A percentile compares a stretch with the other conserved stretches of the same genome.
Conservation (phyloP, 2,888 invertebrate genomes). For the Lumbricus terrestris region DNA sequence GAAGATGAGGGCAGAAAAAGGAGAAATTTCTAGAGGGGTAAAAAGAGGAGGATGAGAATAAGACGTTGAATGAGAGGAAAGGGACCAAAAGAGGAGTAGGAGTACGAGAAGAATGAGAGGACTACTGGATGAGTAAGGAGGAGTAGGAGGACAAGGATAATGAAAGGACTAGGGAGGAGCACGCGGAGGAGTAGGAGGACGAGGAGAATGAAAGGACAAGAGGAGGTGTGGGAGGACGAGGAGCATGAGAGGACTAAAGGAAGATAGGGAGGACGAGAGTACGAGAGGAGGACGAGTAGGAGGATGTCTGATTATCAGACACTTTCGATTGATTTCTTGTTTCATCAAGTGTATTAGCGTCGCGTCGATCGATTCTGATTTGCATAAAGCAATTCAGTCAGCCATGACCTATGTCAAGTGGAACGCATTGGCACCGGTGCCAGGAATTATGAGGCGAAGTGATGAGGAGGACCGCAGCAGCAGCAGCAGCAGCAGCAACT, state of each 20-base stretch:
- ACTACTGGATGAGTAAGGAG: background rate
- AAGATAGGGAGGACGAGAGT: background rate
- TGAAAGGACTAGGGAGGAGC: no score
- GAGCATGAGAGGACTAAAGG: background rate
- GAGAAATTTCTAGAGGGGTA: no score
- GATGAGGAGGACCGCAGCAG: no score
- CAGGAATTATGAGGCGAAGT: slow-evolving; percentile 6
- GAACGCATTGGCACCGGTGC: slow-evolving; percentile 21
- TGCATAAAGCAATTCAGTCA: slow-evolving; percentile 31
- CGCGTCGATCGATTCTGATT: slow-evolving; percentile 23
- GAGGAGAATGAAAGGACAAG: no score
- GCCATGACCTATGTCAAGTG: slow-evolving; percentile 31
- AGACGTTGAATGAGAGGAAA: background rate
- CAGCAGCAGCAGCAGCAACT: no score
- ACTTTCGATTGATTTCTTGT: slow-evolving; percentile 5
- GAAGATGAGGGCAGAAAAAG: background rate
- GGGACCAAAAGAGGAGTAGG: background rate
- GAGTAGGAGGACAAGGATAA: no score
- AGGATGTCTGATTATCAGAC: background rate
- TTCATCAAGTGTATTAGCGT: slow-evolving; percentile 16
- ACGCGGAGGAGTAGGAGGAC: no score
- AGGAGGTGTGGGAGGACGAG: background rate
- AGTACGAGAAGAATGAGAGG: background rate
- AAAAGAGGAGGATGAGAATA: background rate
- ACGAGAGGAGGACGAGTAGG: background rate